Evolutionary conservation across 2,113 vertebrate genomes (phyloP).

Genomic region (Pterophyllum scalare): DNA sequence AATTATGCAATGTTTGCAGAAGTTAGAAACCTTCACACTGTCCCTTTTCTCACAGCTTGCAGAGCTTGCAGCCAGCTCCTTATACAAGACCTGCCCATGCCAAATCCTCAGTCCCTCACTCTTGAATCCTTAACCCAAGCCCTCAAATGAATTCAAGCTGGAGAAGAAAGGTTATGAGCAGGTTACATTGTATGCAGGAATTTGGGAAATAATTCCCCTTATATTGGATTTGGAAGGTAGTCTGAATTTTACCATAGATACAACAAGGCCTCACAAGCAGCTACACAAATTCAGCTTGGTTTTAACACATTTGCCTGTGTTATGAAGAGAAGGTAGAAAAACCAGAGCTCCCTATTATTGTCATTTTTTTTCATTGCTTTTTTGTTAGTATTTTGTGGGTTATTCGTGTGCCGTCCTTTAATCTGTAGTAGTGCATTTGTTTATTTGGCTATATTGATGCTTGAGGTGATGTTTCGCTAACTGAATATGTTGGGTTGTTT

Average conservation of each 20-base stretch:
- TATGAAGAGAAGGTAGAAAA: background rate
- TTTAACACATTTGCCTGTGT: background rate
- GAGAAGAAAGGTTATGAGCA: conserved; percentile 74
- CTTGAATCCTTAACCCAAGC: conserved; percentile 70
- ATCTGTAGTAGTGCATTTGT: background rate
- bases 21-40: conserved; percentile 13
- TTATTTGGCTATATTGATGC: background rate
- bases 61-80: conserved; percentile 45
- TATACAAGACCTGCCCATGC: conserved; percentile 62
- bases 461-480: background rate
- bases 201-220: conserved; percentile 80
- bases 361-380: conserved; percentile 32
- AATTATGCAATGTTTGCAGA: background rate
- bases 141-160: conserved; percentile 81
- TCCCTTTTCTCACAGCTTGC: conserved; percentile 64
- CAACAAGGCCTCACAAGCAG: conserved; percentile 56
- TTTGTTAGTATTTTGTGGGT: background rate
- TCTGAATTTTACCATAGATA: conserved; percentile 63
- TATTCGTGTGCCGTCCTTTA: background rate
- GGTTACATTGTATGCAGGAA: conserved; percentile 80
- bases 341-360: background rate
- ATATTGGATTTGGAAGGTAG: conserved; percentile 79
- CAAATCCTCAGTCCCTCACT: conserved; percentile 75
- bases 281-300: conserved; percentile 8
- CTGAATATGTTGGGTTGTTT: background rate